These are phyloP conservation scores for Drosophila mercatorum DNA, from an alignment of 2,888 invertebrate genomes.

Conservation along the genomic window DNA sequence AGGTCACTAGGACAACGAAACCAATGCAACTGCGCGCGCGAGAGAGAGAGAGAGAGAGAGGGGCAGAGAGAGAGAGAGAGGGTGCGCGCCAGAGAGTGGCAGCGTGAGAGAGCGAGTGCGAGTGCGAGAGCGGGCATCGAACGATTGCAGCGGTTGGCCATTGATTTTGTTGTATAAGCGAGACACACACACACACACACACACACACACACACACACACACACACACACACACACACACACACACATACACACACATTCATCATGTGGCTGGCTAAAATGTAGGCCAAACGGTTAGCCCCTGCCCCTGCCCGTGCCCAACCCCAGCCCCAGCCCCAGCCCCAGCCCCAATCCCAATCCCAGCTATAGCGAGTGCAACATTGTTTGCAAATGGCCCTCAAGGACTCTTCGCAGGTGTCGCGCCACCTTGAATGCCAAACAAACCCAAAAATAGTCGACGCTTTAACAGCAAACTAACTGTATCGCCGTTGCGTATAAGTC, in stretches of 20 bases:
- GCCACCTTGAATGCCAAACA: slow-evolving; percentile 39
- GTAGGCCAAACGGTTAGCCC: slow-evolving; percentile 57
- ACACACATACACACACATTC: slow-evolving; percentile 56
- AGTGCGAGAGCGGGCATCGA: slow-evolving; percentile 39
- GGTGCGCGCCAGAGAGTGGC: slow-evolving; percentile 10
- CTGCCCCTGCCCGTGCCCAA: neutral
- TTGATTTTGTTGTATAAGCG: slow-evolving; percentile 75
- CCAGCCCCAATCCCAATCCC: neutral
- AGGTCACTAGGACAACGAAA: slow-evolving; percentile 83
- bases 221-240: slow-evolving; percentile 47
- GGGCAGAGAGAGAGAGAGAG: slow-evolving; percentile 4
- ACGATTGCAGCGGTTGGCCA: slow-evolving; percentile 69
- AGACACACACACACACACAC: slow-evolving; percentile 17
- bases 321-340: neutral
- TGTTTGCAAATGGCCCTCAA: slow-evolving; percentile 56
- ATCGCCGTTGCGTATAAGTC: slow-evolving; percentile 2
- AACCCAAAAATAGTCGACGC: neutral
- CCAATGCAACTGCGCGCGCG: slow-evolving; percentile 66
- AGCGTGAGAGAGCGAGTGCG: slow-evolving; percentile 15
- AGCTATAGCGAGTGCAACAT: slow-evolving; percentile 34
- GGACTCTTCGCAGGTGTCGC: slow-evolving; percentile 46
- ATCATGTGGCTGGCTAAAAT: slow-evolving; percentile 58
- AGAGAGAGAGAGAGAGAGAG: slow-evolving; percentile 13
- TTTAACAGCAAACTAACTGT: neutral
- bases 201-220: slow-evolving; percentile 11